These are phyloP conservation scores for Bufo bufo DNA, from an alignment of 2,113 vertebrate species.

Conservation along the genomic window DNA sequence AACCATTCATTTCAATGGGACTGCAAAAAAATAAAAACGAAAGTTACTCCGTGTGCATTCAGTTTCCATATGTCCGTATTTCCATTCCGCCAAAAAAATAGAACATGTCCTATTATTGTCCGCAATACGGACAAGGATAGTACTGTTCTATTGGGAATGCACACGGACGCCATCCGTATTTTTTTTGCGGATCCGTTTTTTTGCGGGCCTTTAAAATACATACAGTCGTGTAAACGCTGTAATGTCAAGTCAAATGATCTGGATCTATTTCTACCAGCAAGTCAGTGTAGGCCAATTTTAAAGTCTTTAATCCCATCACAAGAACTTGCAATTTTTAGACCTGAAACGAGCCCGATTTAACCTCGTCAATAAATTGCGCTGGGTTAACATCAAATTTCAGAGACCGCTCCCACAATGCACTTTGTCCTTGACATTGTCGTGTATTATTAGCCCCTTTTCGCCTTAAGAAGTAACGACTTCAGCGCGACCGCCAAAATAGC, in stretches of 20 bases:
- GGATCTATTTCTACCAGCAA: slow-evolving; percentile 13
- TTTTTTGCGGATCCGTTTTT: too few relatives aligned
- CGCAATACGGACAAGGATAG: too few relatives aligned
- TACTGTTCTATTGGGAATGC: too few relatives aligned
- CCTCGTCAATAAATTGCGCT: slow-evolving; percentile 2
- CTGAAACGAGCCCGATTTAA: slow-evolving; percentile 15
- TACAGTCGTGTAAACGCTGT: not conserved
- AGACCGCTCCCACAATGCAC: slow-evolving; percentile 12
- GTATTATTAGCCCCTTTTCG: slow-evolving; percentile 38
- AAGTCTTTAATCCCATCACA: not conserved
- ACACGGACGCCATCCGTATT: too few relatives aligned
- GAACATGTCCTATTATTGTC: too few relatives aligned
- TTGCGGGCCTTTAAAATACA: too few relatives aligned
- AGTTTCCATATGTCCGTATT: too few relatives aligned
- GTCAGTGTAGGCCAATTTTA: slow-evolving; percentile 19
- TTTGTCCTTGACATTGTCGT: slow-evolving; percentile 47
- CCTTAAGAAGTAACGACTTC: slow-evolving; percentile 29
- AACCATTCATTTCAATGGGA: too few relatives aligned
- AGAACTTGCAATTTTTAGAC: slow-evolving; percentile 28
- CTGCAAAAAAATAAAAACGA: too few relatives aligned
- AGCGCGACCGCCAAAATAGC: slow-evolving; percentile 15
- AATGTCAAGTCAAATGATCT: not conserved
- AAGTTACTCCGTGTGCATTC: too few relatives aligned
- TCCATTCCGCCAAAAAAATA: too few relatives aligned
- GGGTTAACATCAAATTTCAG: not conserved